Percentiles rank a stretch among this genome's conserved stretches.
These are phyloP conservation scores for Idaea biselata DNA, from an alignment of 2,888 invertebrate species.

Conservation along the genomic window DNA sequence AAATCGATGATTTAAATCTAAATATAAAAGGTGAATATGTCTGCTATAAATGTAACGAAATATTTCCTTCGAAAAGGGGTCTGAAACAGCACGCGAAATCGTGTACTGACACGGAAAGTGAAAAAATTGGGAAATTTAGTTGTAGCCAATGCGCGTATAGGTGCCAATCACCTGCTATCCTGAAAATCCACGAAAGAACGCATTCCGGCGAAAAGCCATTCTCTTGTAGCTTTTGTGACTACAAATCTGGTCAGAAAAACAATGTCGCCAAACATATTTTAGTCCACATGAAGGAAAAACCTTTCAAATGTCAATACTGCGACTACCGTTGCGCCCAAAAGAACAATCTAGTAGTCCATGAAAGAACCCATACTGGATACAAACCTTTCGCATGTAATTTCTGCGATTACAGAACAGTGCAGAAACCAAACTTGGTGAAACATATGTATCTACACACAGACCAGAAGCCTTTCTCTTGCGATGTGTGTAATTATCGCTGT, in stretches of 20 bases:
- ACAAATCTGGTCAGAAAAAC: conserved; percentile 76
- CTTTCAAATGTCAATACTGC: conserved; percentile 73
- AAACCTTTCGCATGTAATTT: conserved; percentile 75
- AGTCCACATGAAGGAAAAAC: conserved; percentile 77
- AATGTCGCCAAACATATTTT: conserved; percentile 76
- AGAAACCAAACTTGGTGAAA: conserved; percentile 75
- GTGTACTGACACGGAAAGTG: conserved; percentile 45
- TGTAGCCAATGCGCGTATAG: conserved; percentile 69
- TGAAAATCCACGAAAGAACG: conserved; percentile 74
- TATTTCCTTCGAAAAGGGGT: conserved; percentile 62
- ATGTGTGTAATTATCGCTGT: conserved; percentile 70
- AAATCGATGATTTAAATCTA: conserved; percentile 51
- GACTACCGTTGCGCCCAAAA: conserved; percentile 75
- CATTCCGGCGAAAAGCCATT: conserved; percentile 76
- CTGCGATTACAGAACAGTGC: conserved; percentile 73
- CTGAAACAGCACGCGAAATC: conserved; percentile 64
- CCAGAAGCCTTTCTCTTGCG: conserved; percentile 74
- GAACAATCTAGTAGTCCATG: conserved; percentile 74
- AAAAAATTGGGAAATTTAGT: conserved; percentile 64
- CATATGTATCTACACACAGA: conserved; percentile 78
- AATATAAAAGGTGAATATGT: conserved; percentile 67
- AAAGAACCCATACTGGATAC: conserved; percentile 74
- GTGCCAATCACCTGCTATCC: conserved; percentile 75
- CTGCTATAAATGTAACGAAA: conserved; percentile 65
- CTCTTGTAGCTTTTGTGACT: conserved; percentile 71